Percentiles rank a stretch among this genome's conserved stretches.
phyloP scores from a whole-genome alignment of 2,113 vertebrate species.

The Peromyscus polionotus region DNA sequence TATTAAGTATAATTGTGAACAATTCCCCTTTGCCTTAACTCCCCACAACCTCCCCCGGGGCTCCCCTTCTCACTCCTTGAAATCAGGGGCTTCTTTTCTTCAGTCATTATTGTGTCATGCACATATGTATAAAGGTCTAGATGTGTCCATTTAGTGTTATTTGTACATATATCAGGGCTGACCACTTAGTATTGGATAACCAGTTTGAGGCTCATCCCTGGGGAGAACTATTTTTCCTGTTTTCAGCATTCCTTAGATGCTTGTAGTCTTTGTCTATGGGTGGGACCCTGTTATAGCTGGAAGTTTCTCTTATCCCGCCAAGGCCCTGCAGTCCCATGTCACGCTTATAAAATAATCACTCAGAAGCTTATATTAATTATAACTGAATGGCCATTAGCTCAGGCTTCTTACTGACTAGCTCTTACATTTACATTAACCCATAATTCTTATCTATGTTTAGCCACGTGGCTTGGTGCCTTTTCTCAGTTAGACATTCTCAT shows the following conservation, averaged over 20 bases:
- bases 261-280: background rate
- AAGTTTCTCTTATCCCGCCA: too few relatives aligned
- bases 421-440: too few relatives aligned
- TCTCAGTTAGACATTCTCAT: too few relatives aligned
- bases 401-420: too few relatives aligned
- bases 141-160: background rate
- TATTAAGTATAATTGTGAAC: background rate
- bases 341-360: too few relatives aligned
- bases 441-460: too few relatives aligned
- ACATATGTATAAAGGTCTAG: background rate
- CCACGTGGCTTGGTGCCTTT: too few relatives aligned
- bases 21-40: background rate
- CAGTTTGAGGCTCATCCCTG: background rate
- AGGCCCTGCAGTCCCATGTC: too few relatives aligned
- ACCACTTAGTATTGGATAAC: background rate
- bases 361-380: too few relatives aligned
- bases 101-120: background rate
- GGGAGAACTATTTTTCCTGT: background rate
- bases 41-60: rapidly evolving
- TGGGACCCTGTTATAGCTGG: background rate
- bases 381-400: too few relatives aligned
- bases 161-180: background rate
- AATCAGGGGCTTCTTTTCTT: background rate
- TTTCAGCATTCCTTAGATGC: background rate
- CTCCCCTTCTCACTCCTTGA: background rate